Conservation (phyloP, 92 coral and sea anemone genomes). For the Porites cylindrica region DNA sequence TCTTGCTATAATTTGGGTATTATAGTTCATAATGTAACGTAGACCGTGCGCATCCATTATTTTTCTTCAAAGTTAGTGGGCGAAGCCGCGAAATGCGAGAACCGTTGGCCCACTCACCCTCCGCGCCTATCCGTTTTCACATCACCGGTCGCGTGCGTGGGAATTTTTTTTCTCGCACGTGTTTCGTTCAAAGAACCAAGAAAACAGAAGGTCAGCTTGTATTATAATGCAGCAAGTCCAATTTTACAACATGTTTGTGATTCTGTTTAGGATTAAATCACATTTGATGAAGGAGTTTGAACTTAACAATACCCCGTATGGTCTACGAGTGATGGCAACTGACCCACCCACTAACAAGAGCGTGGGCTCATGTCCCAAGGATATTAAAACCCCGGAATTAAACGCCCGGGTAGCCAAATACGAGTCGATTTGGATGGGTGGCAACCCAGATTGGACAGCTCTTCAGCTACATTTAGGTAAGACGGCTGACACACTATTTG, state of each 20-base stretch:
- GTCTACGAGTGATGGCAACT: conserved; percentile 48
- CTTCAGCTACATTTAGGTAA: conserved; percentile 46
- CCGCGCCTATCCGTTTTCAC: no score
- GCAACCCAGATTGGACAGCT: conserved; percentile 48
- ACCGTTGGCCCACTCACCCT: no score
- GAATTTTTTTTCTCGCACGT: no score
- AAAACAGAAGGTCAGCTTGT: not conserved
- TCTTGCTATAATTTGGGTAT: no score
- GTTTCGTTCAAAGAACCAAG: not conserved
- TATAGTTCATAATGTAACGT: no score
- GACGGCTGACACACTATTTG: not conserved
- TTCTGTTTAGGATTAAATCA: conserved; percentile 12
- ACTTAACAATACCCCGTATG: conserved; percentile 49
- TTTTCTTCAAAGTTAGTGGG: no score
- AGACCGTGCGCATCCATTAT: no score
- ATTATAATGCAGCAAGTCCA: not conserved
- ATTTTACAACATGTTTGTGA: not conserved
- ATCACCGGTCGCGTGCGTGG: no score
- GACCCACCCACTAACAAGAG: conserved; percentile 43
- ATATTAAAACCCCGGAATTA: not conserved
- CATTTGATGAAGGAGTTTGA: conserved; percentile 44
- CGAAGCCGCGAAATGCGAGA: no score
- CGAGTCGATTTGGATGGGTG: conserved; percentile 47
- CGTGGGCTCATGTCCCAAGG: conserved; percentile 51
- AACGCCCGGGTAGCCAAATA: not conserved